These are phyloP conservation scores for Apodemus agrarius DNA, from an alignment of 2,797 vertebrate genomes.

Conservation along the genomic window DNA sequence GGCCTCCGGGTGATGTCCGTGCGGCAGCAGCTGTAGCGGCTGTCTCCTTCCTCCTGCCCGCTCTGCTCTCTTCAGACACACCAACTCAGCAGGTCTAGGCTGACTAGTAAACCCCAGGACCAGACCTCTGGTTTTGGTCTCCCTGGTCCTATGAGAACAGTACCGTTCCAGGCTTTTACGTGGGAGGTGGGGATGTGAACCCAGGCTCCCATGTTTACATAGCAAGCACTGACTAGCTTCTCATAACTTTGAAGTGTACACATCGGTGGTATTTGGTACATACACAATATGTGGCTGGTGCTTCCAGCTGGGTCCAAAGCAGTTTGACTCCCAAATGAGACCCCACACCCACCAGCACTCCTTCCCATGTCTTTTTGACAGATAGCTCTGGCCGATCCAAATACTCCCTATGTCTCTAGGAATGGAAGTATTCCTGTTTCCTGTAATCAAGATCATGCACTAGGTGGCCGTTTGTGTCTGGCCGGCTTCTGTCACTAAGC, in stretches of 20 bases:
- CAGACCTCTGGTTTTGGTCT: background rate
- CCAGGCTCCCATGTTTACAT: background rate
- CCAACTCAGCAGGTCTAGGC: background rate
- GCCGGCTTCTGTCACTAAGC: background rate
- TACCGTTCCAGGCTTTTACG: background rate
- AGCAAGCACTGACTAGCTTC: background rate
- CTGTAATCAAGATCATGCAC: accelerated
- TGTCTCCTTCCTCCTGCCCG: background rate
- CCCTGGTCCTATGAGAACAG: background rate
- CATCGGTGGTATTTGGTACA: background rate
- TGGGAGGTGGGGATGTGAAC: background rate
- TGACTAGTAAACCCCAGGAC: background rate
- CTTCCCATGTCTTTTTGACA: background rate
- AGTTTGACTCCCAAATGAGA: background rate
- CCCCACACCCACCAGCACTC: background rate
- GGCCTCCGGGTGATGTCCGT: background rate
- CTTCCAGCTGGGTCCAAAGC: background rate
- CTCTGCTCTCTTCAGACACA: background rate
- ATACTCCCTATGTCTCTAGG: background rate
- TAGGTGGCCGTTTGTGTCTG: background rate
- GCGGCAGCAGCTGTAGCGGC: background rate
- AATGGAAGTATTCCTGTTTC: background rate
- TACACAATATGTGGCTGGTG: no score
- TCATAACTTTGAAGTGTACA: background rate
- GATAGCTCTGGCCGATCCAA: background rate